Evolutionary conservation across 2,797 vertebrate genomes (phyloP), one percentile per base, ranked within the genome.

Genomic region (Alfaro cultratus): DNA sequence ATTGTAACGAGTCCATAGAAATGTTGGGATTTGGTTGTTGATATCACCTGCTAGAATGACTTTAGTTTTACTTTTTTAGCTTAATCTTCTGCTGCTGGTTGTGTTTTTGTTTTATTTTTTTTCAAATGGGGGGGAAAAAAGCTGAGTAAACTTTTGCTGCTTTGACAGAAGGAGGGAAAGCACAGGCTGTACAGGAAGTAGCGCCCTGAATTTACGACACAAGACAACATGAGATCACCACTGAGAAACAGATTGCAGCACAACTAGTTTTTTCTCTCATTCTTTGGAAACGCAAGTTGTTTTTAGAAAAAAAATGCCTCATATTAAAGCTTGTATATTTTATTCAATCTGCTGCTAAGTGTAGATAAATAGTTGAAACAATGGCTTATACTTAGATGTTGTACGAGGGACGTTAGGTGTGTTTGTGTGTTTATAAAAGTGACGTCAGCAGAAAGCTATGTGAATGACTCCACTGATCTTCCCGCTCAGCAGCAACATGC

Each of bases 381-480:
- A 53, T 26, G 49, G 21, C 2, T 53, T 23, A 26, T 9, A 26
- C 49, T 26, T 53, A 51, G 2, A 51, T 86, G 75, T 74, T 81
- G 60, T 80, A 39, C 73, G 57, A 53, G 55, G 64, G 75, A 36
- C 43, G 34, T 21, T 46, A 26, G 41, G 68, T 71, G 26, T 21
- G n/a, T 18, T 43, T 71, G 10, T 45, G 70, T 81, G 78, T 64
- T 67, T 51, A 43, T 62, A 53, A 18, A 16, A 53, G 86, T 88
- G 90, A 90, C 80, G 49, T 82, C 83, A 87, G 82, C 88, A 83
- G 81, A 79, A 85, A 92, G 76, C 76, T 92, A 86, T 92, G 87
- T 74, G 76, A 85, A 87, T 74, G 71, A 87, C 67, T 79, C 16
- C 0, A 80, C 81, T 80, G 46, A 85, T 91, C 80, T 81, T 39